phyloP scores from a whole-genome alignment of 1,140 invertebrate genomes.

The Scaptomyza montana region DNA sequence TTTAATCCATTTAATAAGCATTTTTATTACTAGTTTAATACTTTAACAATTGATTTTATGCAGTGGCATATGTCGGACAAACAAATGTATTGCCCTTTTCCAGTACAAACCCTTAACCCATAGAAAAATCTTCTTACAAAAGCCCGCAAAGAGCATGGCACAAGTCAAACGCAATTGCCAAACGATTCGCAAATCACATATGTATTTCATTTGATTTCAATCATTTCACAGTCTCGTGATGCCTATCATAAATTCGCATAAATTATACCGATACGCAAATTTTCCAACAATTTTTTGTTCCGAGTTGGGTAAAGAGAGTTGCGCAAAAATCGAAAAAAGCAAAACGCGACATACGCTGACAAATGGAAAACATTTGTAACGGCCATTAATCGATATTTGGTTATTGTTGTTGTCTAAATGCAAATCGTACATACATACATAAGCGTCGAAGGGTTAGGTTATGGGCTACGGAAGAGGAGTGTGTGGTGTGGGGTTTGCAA shows the following conservation, averaged over 20 bases:
- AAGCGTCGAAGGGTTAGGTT: conserved; percentile 57
- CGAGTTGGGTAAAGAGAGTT: conserved; percentile 23
- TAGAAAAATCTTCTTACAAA: conserved; percentile 27
- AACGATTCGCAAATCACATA: conserved; percentile 15
- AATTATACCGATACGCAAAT: conserved; percentile 78
- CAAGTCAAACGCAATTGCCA: conserved; percentile 9
- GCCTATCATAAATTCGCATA: conserved; percentile 78
- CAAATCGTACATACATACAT: conserved; percentile 52
- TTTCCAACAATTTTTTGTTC: conserved; percentile 34
- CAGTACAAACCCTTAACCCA: background rate
- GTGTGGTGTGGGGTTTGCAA: conserved; percentile 16
- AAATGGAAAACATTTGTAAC: conserved; percentile 81
- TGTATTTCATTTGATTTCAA: conserved; percentile 50
- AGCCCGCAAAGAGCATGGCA: conserved; percentile 9
- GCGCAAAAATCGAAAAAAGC: conserved; percentile 53
- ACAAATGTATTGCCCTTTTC: conserved; percentile 2
- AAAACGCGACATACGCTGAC: conserved; percentile 65
- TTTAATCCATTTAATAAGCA: background rate
- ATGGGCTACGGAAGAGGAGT: conserved; percentile 9
- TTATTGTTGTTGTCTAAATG: conserved; percentile 56
- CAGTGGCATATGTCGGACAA: conserved; percentile 19
- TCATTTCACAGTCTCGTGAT: conserved; percentile 53
- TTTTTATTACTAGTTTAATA: background rate
- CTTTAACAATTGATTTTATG: conserved; percentile 2
- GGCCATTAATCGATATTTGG: conserved; percentile 74